Base-by-base conservation (phyloP, 2,113 vertebrate species). In the Boulengerochromis microlepis region DNA sequence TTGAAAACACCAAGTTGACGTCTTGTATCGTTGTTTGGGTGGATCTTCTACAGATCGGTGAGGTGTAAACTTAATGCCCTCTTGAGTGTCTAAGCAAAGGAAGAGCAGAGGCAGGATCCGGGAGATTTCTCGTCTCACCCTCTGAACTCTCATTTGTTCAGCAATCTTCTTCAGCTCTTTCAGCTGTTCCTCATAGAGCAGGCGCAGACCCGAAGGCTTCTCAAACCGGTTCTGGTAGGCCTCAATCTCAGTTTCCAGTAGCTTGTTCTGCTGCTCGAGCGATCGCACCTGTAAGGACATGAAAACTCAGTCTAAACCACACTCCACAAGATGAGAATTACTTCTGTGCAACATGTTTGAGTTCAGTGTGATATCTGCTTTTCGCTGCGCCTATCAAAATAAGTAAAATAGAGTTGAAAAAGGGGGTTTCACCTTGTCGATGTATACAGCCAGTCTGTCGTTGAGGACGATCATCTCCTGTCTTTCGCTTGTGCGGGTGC, bases 381-480 rank as follows among this genome's bases (percentile, higher is more conserved):
- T 8, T 84, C 11, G 10, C 26, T 8, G 8, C 10, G 16, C 38
- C 6, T 9, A 80, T 56, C 15, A 24, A 78, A 52, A 78, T 5
- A 78, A 52, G 18, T 33, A 52, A n/a, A 84, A 74, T 61, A 3
- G 3, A 26, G 6, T 33, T 29, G 6, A 11, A 22, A 86, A 38
- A n/a, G 40, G 71, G 4, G 5, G 3, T 10, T 45, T 83, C 90
- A 94, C 95, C 95, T 96, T 96, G 85, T 96, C 93, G 24, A 95
- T 95, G 84, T 96, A 96, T 3, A 92, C 78, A 22, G 96, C 96
- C 93, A 97, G 91, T 42, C 96, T 93, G 87, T 97, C 97, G 15
- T 97, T 96, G 52, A 97, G 94, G 40, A 96, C 80, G 4, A 97
- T 10, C 94, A 96, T 87, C 53, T 96, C 92, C 84, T 95, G 89